A percentile compares a stretch with the other conserved stretches of the same genome.
Evolutionary conservation across 2,113 vertebrate genomes (phyloP).

Genomic region (Sardina pilchardus): DNA sequence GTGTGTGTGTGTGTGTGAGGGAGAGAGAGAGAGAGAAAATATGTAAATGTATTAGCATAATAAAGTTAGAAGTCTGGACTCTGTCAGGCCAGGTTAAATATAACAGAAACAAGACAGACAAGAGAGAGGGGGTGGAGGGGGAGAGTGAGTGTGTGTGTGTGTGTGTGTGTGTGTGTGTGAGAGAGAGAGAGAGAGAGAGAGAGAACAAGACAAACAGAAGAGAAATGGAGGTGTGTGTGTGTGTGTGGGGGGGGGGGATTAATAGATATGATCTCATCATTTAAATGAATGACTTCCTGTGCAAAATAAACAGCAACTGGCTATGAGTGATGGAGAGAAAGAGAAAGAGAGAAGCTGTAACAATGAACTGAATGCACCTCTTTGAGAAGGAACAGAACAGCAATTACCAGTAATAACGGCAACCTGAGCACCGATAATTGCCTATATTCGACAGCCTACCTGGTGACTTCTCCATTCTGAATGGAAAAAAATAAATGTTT

Average conservation of each 20-base stretch:
- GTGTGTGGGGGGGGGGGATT: not conserved
- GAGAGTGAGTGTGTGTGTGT: not conserved
- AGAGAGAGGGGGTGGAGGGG: too few species aligned
- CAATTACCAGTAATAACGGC: not conserved
- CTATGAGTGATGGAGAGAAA: not conserved
- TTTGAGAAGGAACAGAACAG: not conserved
- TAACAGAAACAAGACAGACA: constrained; percentile 1
- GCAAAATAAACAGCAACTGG: not conserved
- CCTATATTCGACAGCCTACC: too few species aligned
- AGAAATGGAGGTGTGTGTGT: constrained; percentile 12
- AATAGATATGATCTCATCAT: not conserved
- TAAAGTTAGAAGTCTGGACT: too few species aligned
- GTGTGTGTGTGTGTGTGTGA: constrained; percentile 29
- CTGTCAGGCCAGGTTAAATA: too few species aligned
- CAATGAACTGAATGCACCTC: too few species aligned
- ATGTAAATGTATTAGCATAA: not conserved
- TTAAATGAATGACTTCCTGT: not conserved
- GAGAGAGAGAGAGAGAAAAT: not conserved
- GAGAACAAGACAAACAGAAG: not conserved
- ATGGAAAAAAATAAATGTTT: too few species aligned
- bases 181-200: constrained; percentile 24
- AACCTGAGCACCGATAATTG: too few species aligned
- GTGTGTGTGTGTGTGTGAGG: not conserved
- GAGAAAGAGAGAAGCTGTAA: not conserved
- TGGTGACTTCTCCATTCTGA: too few species aligned